These are phyloP conservation scores for Tachuris rubrigastra DNA, from an alignment of 2,113 vertebrate genomes.

Conservation along the genomic window DNA sequence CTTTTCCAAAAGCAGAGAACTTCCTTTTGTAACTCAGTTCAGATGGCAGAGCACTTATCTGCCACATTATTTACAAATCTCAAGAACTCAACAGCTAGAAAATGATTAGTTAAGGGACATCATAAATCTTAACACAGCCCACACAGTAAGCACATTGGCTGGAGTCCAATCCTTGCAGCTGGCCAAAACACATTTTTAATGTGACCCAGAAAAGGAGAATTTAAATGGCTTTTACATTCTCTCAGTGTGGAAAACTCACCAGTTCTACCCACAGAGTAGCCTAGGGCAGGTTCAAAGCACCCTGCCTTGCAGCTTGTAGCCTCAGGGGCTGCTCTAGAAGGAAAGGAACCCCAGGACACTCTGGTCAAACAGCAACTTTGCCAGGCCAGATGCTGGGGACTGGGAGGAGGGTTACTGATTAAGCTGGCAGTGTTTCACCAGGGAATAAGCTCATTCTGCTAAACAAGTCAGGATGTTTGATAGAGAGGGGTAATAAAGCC, in stretches of 20 bases:
- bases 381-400: background rate
- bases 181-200: background rate
- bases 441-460: background rate
- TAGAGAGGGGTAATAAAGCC: background rate
- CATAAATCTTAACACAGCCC: slow-evolving; percentile 10
- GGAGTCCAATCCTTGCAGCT: background rate
- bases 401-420: background rate
- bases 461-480: background rate
- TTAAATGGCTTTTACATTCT: background rate
- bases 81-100: slow-evolving; percentile 8
- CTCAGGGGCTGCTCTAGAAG: background rate
- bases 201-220: background rate
- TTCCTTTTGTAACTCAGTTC: background rate
- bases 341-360: fast-evolving
- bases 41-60: background rate
- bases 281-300: background rate
- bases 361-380: background rate
- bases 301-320: background rate
- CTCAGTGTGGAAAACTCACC: background rate
- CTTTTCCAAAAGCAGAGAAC: background rate
- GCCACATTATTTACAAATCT: background rate
- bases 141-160: background rate
- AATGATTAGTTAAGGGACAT: slow-evolving; percentile 17
- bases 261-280: background rate
- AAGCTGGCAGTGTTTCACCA: background rate